Percentiles rank a stretch among this genome's conserved stretches.
Evolutionary conservation across 2,797 vertebrate species (phyloP).

Genomic region (Falco concolor): DNA sequence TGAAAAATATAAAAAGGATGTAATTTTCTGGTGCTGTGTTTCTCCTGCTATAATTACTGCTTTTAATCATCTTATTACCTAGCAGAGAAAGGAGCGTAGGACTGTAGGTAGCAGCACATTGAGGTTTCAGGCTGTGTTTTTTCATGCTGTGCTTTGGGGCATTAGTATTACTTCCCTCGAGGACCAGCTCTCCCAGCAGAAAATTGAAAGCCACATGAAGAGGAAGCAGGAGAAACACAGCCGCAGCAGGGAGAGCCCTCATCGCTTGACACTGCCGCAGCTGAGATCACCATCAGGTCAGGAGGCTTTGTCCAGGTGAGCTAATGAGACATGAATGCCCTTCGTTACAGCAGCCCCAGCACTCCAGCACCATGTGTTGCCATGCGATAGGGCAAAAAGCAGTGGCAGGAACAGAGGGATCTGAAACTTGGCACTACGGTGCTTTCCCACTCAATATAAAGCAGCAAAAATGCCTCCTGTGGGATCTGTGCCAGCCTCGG

Average conservation of each 20-base stretch:
- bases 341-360: fast-evolving
- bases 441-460: not conserved
- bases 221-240: not conserved
- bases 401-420: not conserved
- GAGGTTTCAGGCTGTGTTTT: not conserved
- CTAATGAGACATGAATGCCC: not conserved
- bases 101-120: not conserved
- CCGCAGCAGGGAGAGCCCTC: not conserved
- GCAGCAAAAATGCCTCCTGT: not conserved
- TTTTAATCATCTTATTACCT: not conserved
- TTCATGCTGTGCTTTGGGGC: not conserved
- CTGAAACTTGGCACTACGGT: not conserved
- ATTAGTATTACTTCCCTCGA: not conserved
- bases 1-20: not conserved
- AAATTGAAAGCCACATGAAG: not conserved
- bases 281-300: not conserved
- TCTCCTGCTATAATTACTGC: not conserved
- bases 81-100: not conserved
- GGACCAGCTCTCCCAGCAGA: not conserved
- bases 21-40: not conserved
- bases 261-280: fast-evolving
- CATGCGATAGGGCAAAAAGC: not conserved
- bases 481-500: not conserved
- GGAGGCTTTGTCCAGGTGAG: not conserved
- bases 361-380: not conserved